phyloP scores from a whole-genome alignment of 2,888 invertebrate genomes.

The Agonum fuliginosum region DNA sequence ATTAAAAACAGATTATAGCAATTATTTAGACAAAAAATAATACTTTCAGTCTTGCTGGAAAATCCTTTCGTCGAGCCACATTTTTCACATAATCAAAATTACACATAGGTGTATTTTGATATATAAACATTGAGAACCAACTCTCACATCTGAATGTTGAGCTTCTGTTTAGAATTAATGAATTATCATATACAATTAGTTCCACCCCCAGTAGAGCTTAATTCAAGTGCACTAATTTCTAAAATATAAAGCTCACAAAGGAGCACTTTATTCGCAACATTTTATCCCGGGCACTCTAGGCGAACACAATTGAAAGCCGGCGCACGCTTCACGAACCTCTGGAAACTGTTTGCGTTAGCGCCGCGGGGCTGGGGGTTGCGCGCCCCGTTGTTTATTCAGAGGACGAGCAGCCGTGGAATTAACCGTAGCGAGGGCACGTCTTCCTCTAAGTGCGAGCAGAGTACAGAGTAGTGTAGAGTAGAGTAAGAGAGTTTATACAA shows the following conservation, averaged over 20 bases:
- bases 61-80: too few species aligned
- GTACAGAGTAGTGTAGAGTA: not conserved
- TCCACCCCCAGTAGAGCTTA: not conserved
- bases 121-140: too few species aligned
- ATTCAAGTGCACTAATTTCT: constrained; percentile 30
- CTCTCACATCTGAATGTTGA: too few species aligned
- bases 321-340: not conserved
- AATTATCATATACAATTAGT: too few species aligned
- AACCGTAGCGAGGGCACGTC: constrained; percentile 30
- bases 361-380: constrained; percentile 6
- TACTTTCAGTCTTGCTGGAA: too few species aligned
- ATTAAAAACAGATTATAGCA: too few species aligned
- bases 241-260: constrained; percentile 11
- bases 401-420: constrained; percentile 29
- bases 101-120: too few species aligned
- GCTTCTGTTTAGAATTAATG: too few species aligned
- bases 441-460: constrained; percentile 15
- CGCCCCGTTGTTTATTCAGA: constrained; percentile 39
- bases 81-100: too few species aligned
- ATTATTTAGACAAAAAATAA: too few species aligned
- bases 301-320: constrained; percentile 15
- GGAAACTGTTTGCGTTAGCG: constrained; percentile 28
- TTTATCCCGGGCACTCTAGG: not conserved
- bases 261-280: constrained; percentile 16
- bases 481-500: constrained; percentile 2